Evolutionary conservation across 2,797 vertebrate species (phyloP), one percentile per base, ranked within the genome.

Genomic region (Pipistrellus pygmaeus): DNA sequence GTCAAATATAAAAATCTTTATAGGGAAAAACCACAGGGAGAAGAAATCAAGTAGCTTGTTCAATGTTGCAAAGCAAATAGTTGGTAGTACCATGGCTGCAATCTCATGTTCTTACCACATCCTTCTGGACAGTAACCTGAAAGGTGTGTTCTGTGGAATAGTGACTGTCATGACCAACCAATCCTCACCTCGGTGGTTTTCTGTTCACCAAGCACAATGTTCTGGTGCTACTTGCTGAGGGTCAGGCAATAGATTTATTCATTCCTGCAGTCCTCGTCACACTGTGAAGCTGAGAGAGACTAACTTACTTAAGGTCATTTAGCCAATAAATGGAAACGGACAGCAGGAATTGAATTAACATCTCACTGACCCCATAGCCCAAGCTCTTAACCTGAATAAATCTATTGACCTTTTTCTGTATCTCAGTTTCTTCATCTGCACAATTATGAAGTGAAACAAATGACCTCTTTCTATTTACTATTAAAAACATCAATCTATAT

Each of bases 331-430:
- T 57, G 6, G 68, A 93, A 96, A 85, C 23, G 72, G 27, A 89
- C 44, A 35, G 41, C 32, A 35, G 21, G 48, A 92, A 57, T 1
- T 21, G 81, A 92, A 93, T 30, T 18, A 57, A 88, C 46, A 21
- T 64, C 48, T 85, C 41, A 85, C 17, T 81, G 48, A 83, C 46
- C 69, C n/a, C 41, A 48, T 11, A 46, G 53, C 62, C 55, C 48
- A 92, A 73, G 55, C 15, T 88, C 82, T 91, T 94, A 60, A 78
- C 62, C n/a, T 84, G 81, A 51, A 78, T 2, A 83, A 44, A 91
- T 8, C 60, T 91, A 46, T 1, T 46, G 60, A 71, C 9, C 46
- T 77, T 85, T 62, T 88, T 46, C 68, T 68, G 30, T 32, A 13
- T 44, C 51, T 73, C 57, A 48, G 69, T 87, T 89, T 94, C 41